Evolutionary conservation across 53 echinoderm and acorn worm species (phyloP).

Genomic region (Henricia sp.): DNA sequence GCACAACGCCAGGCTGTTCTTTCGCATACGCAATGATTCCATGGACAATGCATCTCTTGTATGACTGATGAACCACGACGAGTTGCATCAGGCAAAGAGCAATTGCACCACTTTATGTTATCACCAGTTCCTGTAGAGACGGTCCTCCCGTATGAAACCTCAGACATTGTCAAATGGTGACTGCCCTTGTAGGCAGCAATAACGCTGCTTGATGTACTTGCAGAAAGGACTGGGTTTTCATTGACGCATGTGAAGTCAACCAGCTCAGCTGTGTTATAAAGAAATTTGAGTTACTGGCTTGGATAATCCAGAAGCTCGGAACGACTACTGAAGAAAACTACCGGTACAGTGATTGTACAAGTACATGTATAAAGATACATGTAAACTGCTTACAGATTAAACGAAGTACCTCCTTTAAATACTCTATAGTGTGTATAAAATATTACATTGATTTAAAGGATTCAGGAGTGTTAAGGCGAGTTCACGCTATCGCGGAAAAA

Average conservation of each 20-base stretch:
- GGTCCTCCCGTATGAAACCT: conserved; percentile 28
- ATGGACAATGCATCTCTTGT: conserved; percentile 16
- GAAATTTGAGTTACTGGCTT: too few species aligned
- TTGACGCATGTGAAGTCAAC: conserved; percentile 61
- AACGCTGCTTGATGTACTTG: background rate
- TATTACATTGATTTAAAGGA: too few species aligned
- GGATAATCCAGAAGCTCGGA: too few species aligned
- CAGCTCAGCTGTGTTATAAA: conserved; percentile 15
- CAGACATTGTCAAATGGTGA: background rate
- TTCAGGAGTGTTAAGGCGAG: too few species aligned
- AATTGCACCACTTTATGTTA: background rate
- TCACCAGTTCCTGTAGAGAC: conserved; percentile 4
- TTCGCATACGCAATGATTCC: conserved; percentile 3
- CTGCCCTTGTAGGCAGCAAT: conserved; percentile 54
- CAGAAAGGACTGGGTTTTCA: background rate
- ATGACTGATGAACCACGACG: background rate
- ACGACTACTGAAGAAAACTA: too few species aligned
- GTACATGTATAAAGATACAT: too few species aligned
- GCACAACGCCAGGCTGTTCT: background rate
- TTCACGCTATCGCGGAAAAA: too few species aligned
- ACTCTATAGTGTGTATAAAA: too few species aligned
- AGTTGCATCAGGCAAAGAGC: background rate
- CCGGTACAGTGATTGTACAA: too few species aligned
- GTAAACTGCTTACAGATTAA: too few species aligned
- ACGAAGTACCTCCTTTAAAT: too few species aligned